Base-by-base conservation (phyloP, 2,797 vertebrate genomes). In the Selene dorsalis region DNA sequence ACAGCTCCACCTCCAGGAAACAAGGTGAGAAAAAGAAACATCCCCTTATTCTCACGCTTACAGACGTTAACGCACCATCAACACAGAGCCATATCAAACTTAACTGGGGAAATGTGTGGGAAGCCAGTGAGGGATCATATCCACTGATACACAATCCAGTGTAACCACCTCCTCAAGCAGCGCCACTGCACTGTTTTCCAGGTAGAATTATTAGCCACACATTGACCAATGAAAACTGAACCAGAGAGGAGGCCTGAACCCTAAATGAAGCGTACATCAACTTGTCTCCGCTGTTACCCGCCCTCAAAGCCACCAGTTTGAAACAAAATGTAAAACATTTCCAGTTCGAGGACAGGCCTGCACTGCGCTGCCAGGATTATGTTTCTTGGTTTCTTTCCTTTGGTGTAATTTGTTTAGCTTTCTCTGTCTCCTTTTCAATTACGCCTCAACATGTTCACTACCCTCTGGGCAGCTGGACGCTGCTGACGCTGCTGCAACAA, bases 1-100 rank as follows among this genome's bases (percentile, higher is more conserved):
- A 99, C 92, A 96, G 88, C 89, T 96, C 96, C 75, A 96, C 80
- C 38, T 87, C 95, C 88, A 96, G 95, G 90, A 97, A 94, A 86
- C 95, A 95, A 96, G 98, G 98, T 99, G 94, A 91, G 88, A 68
- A 17, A 20, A 38, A 53, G 22, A 48, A 48, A 41, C 16, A 1
- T 12, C 20, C 22, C 30, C 12, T 69, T 4, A 53, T 24, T 55
- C 2, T 45, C 6, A 64, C 1, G 60, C 6, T 2, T 52, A 47
- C 28, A 5, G 3, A 24, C 2, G 48, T 63, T 35, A 56, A 13
- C 18, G 1, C 69, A 38, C 13, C 17, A 13, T 45, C 38, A 43
- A 35, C n/a, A 28, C 32, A 56, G 5, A 14, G 50, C 16, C 6
- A 2, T 10, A 13, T 62, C 53, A 41, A 4, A 41, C 39, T 13